A percentile compares a stretch with the other conserved stretches of the same genome.
Conservation (phyloP, 2,113 vertebrate species). For the Hippopotamus amphibius region DNA sequence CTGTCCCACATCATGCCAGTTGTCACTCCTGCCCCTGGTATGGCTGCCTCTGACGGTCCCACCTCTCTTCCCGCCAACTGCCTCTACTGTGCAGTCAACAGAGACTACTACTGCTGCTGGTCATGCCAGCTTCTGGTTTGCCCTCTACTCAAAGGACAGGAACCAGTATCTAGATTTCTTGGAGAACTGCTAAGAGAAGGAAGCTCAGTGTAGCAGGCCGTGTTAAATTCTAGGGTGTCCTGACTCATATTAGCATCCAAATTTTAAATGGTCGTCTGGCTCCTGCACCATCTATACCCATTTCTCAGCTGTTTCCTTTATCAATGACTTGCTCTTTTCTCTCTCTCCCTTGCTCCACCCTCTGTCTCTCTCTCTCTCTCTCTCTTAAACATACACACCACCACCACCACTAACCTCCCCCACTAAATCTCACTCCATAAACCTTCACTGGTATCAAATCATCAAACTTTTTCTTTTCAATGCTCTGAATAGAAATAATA, state of each 20-base stretch:
- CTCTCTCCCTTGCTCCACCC: neutral
- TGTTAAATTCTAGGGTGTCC: neutral
- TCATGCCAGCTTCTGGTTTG: neutral
- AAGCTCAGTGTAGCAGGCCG: slow-evolving; percentile 11
- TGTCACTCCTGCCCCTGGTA: neutral
- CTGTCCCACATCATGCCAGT: neutral
- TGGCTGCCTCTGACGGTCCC: neutral
- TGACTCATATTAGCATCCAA: neutral
- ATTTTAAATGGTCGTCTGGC: neutral
- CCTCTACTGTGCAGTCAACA: neutral
- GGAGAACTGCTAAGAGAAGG: neutral
- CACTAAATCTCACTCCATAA: neutral
- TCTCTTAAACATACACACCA: neutral
- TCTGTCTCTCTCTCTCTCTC: neutral
- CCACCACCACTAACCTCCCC: neutral
- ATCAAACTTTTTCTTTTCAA: neutral
- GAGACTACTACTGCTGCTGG: neutral
- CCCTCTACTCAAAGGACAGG: neutral
- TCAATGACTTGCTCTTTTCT: neutral
- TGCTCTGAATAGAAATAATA: slow-evolving; percentile 4
- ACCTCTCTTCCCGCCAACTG: neutral
- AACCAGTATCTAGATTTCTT: slow-evolving; percentile 8
- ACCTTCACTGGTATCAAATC: neutral
- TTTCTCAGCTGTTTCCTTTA: neutral
- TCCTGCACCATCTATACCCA: neutral